Evolutionary conservation across 1,140 invertebrate species (phyloP), one percentile per base, ranked within the genome.

Genomic region (Dendroctonus valens): DNA sequence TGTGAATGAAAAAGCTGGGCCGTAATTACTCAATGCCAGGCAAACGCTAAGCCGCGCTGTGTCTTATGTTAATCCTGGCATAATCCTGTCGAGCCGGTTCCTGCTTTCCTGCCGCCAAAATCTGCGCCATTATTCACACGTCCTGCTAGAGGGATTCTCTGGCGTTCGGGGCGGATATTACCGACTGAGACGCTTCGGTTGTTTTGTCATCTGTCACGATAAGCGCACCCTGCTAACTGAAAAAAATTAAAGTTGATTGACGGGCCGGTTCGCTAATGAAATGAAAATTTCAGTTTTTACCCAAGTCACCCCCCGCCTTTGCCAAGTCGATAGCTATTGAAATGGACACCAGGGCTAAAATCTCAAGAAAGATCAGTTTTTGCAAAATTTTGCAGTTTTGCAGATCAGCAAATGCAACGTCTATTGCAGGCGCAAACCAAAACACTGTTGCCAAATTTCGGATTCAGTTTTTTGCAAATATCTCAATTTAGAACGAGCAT

Each of bases 11-110:
- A 76, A 74, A 70, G 63, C 70, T 53, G 55, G 55, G 53, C n/a
- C 58, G 75, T 75, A 77, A 77, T 77, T 77, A 77, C 71, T 77
- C 76, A 77, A 73, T 76, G 76, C 76, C 76, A 77, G 60, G 65
- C 69, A 69, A 75, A 77, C 69, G 74, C 69, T 74, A 76, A 77
- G 74, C 76, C 70, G 69, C 68, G 73, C 74, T 77, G 75, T 76
- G 76, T 76, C 76, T 77, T 77, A 77, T 77, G 76, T 77, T 76
- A 77, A 77, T 77, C 76, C 76, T 69, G 68, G 69, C 63, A 72
- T 76, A 77, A 77, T 77, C 76, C 76, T 73, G 72, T 75, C 75
- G 73, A 70, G 75, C 73, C 73, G 70, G 72, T 67, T 75, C 71
- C 68, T 76, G 73, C 72, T 74, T 68, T 74, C 68, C 73, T 74